Evolutionary conservation across 2,113 vertebrate species (phyloP).

Genomic region (Tetraodon nigroviridis): DNA sequence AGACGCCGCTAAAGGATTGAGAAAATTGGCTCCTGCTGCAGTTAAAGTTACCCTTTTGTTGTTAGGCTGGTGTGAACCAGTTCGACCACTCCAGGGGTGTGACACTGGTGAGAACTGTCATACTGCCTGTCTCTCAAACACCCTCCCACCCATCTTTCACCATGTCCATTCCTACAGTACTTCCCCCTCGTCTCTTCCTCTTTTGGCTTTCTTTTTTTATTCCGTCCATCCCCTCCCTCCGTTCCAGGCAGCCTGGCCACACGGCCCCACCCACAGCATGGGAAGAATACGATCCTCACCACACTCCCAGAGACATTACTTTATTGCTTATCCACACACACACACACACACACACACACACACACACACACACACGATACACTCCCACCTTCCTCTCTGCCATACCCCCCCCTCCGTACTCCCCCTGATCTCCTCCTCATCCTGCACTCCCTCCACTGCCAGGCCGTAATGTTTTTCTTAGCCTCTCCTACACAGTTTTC

Average conservation of each 20-base stretch:
- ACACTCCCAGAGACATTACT: slow-evolving; percentile 61
- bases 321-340: slow-evolving; percentile 50
- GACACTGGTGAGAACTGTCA: slow-evolving; percentile 33
- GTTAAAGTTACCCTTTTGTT: no score
- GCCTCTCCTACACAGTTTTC: slow-evolving; percentile 84
- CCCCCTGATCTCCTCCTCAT: slow-evolving; percentile 44
- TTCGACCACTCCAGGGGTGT: slow-evolving; percentile 42
- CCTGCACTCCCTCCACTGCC: slow-evolving; percentile 68
- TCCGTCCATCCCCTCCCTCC: slow-evolving; percentile 34
- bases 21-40: no score
- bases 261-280: slow-evolving; percentile 70
- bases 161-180: slow-evolving; percentile 21
- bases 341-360: slow-evolving; percentile 28
- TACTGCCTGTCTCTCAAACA: slow-evolving; percentile 41
- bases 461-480: slow-evolving; percentile 74
- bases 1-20: no score
- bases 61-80: slow-evolving; percentile 45
- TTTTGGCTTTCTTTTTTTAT: slow-evolving; percentile 8
- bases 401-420: slow-evolving; percentile 33
- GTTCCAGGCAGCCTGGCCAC: slow-evolving; percentile 54
- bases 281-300: slow-evolving; percentile 78
- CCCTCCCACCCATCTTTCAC: slow-evolving; percentile 47
- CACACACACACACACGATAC: slow-evolving; percentile 15
- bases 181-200: slow-evolving; percentile 29
- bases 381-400: slow-evolving; percentile 60